Evolutionary conservation across 1,140 invertebrate species (phyloP), one percentile per base, ranked within the genome.

Genomic region (Sweltsa coloradensis): DNA sequence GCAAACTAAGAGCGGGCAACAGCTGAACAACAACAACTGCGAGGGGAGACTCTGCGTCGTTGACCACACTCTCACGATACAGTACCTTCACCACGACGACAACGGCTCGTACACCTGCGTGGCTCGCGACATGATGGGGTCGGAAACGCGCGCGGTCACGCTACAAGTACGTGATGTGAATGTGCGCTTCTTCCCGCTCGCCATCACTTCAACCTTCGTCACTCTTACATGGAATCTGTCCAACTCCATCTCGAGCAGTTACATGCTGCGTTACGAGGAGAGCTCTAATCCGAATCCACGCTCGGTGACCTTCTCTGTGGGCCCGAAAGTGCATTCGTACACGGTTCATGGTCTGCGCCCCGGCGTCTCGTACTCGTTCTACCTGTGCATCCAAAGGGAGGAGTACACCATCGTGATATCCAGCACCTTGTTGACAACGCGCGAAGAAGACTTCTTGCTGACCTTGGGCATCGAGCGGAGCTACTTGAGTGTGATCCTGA

Each of bases 151-250:
- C 5, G 23, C 41, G 2, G 51, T 52, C 13, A 39, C 11, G 13
- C 24, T 52, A 5, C 25, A 25, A 5, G 51, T 52, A 9, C 36
- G 31, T 7, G 51, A 43, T 22, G 19, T 49, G 6, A 55, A 56
- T 39, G 45, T 56, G 4, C 42, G 50, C 22, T 47, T 56, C 5
- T 48, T 55, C 24, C 51, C 53, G 1, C 22, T 56, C 2, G 45
- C 53, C 11, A 41, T 55, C 6, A 51, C 53, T 5, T 53, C 55
- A 0, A 55, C 53, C 1, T 56, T 55, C 50, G 54, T 56, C 5
- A 56, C 55, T 3, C 36, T 56, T 16, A 42, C 54, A 19, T 56
- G 55, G 55, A 56, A 56, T 39, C 47, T 53, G 34, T 50, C 50
- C 0, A 47, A 22, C 14, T 31, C 41, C n/a, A 29, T 54, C 5